Evolutionary conservation across 2,113 vertebrate species (phyloP), one percentile per base, ranked within the genome.

Genomic region (Mus spicilegus): DNA sequence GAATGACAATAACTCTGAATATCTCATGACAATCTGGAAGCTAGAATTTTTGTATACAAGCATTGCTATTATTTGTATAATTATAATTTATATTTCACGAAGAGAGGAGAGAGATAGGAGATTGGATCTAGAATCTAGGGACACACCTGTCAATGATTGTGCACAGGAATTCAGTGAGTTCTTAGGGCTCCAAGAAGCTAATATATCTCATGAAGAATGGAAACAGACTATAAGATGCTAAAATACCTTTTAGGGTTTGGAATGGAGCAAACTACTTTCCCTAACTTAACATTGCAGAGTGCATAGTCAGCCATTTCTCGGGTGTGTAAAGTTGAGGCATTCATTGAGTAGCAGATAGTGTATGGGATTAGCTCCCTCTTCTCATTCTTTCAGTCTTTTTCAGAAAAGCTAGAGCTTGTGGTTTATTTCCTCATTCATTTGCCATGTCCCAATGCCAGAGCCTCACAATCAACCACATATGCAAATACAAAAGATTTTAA

Each of bases 401-500:
- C 24, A 82, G 75, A 89, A 84, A 96, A 33, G 3, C 4, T 89
- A 70, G 36, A 82, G 8, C 46, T 78, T 70, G 78, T 5, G 13
- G 22, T 46, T 36, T 28, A 22, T 81, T 24, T 7, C 3, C 2
- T 12, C 11, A 12, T 42, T 54, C 26, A 73, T 92, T 92, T 72
- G 94, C 63, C 8, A 75, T 95, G 85, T 26, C 65, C 76, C 80
- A 88, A 63, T 2, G 19, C 1, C 36, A 67, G 46, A 54, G 84
- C 86, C 0, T 86, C 61, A 87, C 56, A 69, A 88, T 56, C 0
- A 0, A 80, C 89, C 94, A 95, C 39, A 84, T 78, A 95, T 65
- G 94, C 96, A 97, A 96, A 98, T 97, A 96, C 56, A 95, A 73
- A 98, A 97, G 78, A 88, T 72, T 96, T 96, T 96, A 4, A 95